Percentiles rank a stretch among this genome's conserved stretches.
Conservation (phyloP, 2,888 invertebrate genomes). For the Drosophila conformis region DNA sequence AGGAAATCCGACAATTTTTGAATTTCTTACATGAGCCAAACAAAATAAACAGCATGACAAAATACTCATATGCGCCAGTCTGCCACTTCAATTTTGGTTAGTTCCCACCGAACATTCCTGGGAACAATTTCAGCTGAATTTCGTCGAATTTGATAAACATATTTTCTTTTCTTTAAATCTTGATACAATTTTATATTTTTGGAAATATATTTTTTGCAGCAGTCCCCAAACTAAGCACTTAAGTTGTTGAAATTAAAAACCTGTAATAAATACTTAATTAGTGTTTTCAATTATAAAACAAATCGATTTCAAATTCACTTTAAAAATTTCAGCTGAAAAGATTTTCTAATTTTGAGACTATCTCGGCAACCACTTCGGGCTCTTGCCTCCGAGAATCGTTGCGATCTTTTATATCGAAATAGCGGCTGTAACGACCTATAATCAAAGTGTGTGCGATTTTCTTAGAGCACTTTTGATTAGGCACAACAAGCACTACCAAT, state of each 20-base stretch:
- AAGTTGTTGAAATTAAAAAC: neutral
- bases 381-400: constrained; percentile 25
- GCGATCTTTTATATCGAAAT: constrained; percentile 25
- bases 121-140: constrained; percentile 10
- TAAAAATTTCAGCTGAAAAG: neutral
- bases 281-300: neutral
- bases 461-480: constrained; percentile 65
- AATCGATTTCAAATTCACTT: neutral
- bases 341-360: neutral
- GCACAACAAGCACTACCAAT: constrained; percentile 46
- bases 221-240: neutral
- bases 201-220: neutral
- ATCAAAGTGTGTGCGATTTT: constrained; percentile 51
- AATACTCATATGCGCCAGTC: constrained; percentile 7
- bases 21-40: constrained; percentile 64
- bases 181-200: neutral
- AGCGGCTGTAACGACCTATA: constrained; percentile 38
- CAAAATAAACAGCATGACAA: constrained; percentile 51
- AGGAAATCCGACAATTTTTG: constrained; percentile 75
- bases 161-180: neutral
- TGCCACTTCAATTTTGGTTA: constrained; percentile 19
- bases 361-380: neutral
- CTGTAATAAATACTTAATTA: neutral
- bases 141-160: neutral
- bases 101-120: constrained; percentile 13